A percentile compares a stretch with the other conserved stretches of the same genome.
phyloP scores from a whole-genome alignment of 2,797 vertebrate species.

The Neosalanx taihuensis region DNA sequence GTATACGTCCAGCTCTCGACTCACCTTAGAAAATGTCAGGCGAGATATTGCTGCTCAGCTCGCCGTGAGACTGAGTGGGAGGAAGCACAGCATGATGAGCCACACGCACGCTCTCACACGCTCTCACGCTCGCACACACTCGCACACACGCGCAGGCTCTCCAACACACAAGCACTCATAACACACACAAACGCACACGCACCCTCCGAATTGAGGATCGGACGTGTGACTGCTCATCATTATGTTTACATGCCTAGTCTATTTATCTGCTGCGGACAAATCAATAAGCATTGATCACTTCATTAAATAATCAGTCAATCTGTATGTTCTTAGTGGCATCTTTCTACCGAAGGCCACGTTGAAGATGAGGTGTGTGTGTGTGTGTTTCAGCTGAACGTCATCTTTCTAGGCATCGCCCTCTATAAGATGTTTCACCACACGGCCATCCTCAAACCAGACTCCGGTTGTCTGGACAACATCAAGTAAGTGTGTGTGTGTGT shows the following conservation, averaged over 20 bases:
- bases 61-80: constrained; percentile 5
- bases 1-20: constrained; percentile 25
- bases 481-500: constrained; percentile 82
- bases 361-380: constrained; percentile 1
- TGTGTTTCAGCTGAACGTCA: constrained; percentile 90
- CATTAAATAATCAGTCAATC: not conserved
- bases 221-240: too few relatives aligned
- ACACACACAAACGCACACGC: not conserved
- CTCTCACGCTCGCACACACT: not conserved
- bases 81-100: constrained; percentile 29
- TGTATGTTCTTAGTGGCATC: not conserved
- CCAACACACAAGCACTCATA: not conserved
- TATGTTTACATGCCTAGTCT: too few relatives aligned
- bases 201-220: too few relatives aligned
- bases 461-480: constrained; percentile 98
- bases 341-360: too few relatives aligned
- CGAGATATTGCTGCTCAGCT: constrained; percentile 40
- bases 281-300: not conserved
- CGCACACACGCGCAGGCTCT: not conserved
- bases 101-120: not conserved
- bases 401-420: constrained; percentile 97
- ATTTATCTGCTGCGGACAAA: not conserved
- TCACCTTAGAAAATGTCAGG: constrained; percentile 60
- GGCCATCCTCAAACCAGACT: constrained; percentile 98
- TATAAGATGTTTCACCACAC: constrained; percentile 99